Conservation (phyloP, 1,140 invertebrate genomes). For the Kradibia gibbosae region DNA sequence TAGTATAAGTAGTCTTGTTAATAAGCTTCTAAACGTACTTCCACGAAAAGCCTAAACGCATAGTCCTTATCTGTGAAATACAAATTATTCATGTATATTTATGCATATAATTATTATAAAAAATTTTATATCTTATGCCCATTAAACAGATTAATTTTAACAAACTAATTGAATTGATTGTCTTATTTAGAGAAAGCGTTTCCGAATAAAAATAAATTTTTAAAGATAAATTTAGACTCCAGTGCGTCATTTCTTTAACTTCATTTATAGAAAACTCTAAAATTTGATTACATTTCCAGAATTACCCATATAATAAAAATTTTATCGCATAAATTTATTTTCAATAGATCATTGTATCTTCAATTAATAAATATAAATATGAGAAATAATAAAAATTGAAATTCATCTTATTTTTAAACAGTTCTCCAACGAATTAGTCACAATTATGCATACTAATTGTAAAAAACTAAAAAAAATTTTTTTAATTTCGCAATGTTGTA, state of each 20-base stretch:
- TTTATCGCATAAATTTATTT: too few species aligned
- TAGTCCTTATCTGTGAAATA: background rate
- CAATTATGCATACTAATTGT: too few species aligned
- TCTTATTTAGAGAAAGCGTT: background rate
- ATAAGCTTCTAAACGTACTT: too few species aligned
- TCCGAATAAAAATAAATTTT: background rate
- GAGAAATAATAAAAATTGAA: too few species aligned
- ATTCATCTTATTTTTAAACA: too few species aligned
- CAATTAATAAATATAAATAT: too few species aligned
- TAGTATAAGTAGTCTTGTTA: too few species aligned
- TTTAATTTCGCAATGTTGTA: too few species aligned
- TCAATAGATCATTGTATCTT: too few species aligned
- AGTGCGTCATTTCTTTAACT: background rate
- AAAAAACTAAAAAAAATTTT: too few species aligned
- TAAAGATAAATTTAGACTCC: constrained; percentile 3
- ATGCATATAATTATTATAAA: background rate
- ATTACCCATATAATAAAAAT: background rate
- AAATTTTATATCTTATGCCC: background rate
- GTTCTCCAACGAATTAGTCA: too few species aligned
- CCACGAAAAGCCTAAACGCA: background rate
- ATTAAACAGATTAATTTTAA: background rate
- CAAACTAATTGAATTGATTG: background rate
- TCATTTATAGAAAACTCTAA: background rate
- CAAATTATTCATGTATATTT: background rate
- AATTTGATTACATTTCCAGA: background rate